Conservation (phyloP, 2,888 invertebrate genomes). For the Ormyrus rosae region DNA sequence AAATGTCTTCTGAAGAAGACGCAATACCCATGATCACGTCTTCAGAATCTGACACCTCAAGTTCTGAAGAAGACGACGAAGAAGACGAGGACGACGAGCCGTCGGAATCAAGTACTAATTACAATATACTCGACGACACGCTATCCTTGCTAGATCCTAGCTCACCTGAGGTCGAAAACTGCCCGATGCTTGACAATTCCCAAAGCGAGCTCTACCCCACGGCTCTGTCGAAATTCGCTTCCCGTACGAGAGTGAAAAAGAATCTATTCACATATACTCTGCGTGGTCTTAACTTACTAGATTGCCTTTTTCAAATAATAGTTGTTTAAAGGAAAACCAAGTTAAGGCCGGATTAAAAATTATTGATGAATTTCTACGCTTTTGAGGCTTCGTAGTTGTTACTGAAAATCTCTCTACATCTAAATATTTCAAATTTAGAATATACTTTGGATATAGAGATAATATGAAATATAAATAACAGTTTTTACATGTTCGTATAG, state of each 20-base stretch:
- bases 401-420: no score
- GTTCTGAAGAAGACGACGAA: constrained; percentile 62
- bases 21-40: constrained; percentile 69
- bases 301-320: background rate
- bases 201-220: constrained; percentile 22
- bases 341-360: constrained; percentile 20
- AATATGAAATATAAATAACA: no score
- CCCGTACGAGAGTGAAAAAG: constrained; percentile 46
- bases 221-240: constrained; percentile 17
- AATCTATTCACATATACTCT: constrained; percentile 7
- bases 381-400: background rate
- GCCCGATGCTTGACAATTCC: constrained; percentile 14
- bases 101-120: constrained; percentile 70
- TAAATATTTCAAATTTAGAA: no score
- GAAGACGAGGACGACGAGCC: constrained; percentile 65
- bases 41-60: constrained; percentile 70
- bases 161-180: constrained; percentile 52
- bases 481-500: no score
- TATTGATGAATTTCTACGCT: constrained; percentile 37
- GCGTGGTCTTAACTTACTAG: background rate
- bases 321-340: background rate
- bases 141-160: constrained; percentile 59
- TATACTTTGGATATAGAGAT: no score
- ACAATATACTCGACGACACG: constrained; percentile 69
- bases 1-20: constrained; percentile 49